Evolutionary conservation across 2,888 invertebrate species (phyloP).

Genomic region (Kryphioiulus occultus): DNA sequence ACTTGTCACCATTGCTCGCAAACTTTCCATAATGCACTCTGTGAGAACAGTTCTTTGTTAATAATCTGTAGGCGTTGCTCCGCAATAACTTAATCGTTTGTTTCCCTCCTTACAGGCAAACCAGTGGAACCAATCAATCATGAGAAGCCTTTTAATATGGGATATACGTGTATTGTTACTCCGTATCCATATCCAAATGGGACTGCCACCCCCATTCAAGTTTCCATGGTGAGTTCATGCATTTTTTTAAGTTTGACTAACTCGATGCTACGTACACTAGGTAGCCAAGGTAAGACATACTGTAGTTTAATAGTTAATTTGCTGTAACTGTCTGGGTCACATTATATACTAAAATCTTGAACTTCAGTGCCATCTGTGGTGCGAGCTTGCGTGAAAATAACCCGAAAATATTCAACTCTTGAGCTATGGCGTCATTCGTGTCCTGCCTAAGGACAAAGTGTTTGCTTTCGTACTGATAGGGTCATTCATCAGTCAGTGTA

Average conservation of each 20-base stretch:
- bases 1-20: not conserved
- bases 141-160: slow-evolving; percentile 86
- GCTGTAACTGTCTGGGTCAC: too few relatives aligned
- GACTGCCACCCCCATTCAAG: slow-evolving; percentile 82
- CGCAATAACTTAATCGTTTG: not conserved
- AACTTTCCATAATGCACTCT: not conserved
- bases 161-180: slow-evolving; percentile 78
- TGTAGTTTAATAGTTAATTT: too few relatives aligned
- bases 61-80: not conserved
- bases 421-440: not conserved
- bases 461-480: not conserved
- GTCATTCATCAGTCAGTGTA: not conserved
- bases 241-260: too few relatives aligned
- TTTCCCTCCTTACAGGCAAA: slow-evolving; percentile 55
- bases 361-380: too few relatives aligned
- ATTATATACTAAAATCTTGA: too few relatives aligned
- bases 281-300: too few relatives aligned
- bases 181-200: slow-evolving; percentile 91
- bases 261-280: too few relatives aligned
- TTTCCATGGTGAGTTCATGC: slow-evolving; percentile 79
- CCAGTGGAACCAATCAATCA: slow-evolving; percentile 78
- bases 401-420: too few relatives aligned
- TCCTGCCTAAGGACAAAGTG: not conserved
- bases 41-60: not conserved
- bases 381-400: too few relatives aligned